A percentile compares a stretch with the other conserved stretches of the same genome.
Evolutionary conservation across 1,140 invertebrate species (phyloP).

Genomic region (Acromyrmex echinatior): DNA sequence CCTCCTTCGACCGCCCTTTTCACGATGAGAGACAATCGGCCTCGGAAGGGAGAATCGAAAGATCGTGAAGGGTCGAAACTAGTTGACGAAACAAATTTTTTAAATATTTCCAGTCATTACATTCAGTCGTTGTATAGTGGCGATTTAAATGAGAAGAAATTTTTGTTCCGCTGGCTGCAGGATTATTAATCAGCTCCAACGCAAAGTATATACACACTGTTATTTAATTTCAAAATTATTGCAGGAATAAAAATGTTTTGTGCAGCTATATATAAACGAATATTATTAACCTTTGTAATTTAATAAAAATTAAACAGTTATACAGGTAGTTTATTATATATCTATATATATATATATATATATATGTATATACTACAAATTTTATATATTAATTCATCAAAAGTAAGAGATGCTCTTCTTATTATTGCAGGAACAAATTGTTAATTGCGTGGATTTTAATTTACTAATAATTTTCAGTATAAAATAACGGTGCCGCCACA

Average conservation of each 20-base stretch:
- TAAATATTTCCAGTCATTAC: conserved; percentile 36
- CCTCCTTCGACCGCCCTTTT: conserved; percentile 29
- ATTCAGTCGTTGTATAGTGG: too few species aligned
- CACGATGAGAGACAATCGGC: conserved; percentile 73
- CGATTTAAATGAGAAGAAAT: conserved; percentile 9
- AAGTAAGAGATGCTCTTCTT: background rate
- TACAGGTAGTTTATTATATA: background rate
- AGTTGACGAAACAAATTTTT: conserved; percentile 46
- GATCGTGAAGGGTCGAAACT: conserved; percentile 37
- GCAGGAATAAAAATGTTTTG: background rate
- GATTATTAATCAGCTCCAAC: background rate
- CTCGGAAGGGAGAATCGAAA: conserved; percentile 54
- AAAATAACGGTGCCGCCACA: background rate
- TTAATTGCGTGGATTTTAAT: background rate
- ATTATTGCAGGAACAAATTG: background rate
- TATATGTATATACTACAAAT: background rate
- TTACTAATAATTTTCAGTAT: conserved; percentile 11
- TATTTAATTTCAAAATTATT: conserved; percentile 2
- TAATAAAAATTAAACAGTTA: background rate
- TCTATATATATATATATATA: too few species aligned
- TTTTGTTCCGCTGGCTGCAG: background rate
- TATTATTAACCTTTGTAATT: background rate
- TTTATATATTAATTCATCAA: background rate
- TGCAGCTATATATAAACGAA: background rate
- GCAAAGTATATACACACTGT: background rate